These are phyloP conservation scores for Rhingia campestris DNA, from an alignment of 2,888 invertebrate genomes.

Conservation along the genomic window DNA sequence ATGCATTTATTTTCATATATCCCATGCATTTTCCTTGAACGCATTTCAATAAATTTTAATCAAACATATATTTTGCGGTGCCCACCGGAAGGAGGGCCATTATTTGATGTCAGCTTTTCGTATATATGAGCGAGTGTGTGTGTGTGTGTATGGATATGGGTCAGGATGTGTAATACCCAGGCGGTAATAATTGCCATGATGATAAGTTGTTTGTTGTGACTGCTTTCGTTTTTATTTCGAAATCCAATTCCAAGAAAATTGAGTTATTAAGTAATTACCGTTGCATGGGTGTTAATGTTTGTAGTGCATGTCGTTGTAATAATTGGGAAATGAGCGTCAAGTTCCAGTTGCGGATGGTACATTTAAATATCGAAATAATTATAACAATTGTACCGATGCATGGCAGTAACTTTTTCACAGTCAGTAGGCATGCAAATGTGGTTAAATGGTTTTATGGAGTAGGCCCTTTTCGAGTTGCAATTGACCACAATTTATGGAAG, in stretches of 20 bases:
- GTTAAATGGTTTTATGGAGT: background rate
- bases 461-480: background rate
- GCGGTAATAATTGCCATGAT: background rate
- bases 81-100: background rate
- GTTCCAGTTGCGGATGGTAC: background rate
- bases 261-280: background rate
- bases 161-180: background rate
- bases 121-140: background rate
- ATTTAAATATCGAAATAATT: slow-evolving; percentile 32
- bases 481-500: background rate
- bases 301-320: background rate
- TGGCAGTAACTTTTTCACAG: slow-evolving; percentile 9
- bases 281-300: background rate
- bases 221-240: background rate
- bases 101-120: background rate
- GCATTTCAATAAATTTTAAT: slow-evolving; percentile 59
- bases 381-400: background rate
- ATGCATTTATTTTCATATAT: slow-evolving; percentile 43
- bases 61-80: slow-evolving; percentile 31
- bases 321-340: slow-evolving; percentile 12
- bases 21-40: slow-evolving; percentile 30
- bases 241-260: slow-evolving; percentile 4
- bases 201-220: slow-evolving; percentile 11
- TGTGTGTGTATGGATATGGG: background rate
- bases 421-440: background rate